phyloP scores from a whole-genome alignment of 30 jellyfish, hydroid and myxozoan species.

The Turritopsis rubra region DNA sequence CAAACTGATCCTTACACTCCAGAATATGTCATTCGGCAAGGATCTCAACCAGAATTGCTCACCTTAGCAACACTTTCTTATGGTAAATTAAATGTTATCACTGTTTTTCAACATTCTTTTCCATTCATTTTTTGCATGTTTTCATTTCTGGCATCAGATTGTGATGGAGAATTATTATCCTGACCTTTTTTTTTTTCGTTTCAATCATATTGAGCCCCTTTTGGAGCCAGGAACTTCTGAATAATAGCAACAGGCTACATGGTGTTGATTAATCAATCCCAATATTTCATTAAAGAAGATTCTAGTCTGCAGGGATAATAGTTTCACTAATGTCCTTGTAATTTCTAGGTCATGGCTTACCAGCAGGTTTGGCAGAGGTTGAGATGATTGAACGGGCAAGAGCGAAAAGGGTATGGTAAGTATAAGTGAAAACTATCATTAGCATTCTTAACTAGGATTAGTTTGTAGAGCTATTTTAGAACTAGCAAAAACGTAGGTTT shows the following conservation, averaged over 20 bases:
- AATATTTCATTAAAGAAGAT: no score
- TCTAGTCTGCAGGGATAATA: no score
- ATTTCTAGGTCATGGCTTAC: slow-evolving; percentile 89
- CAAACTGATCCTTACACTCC: slow-evolving; percentile 99
- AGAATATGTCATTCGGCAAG: slow-evolving; percentile 86
- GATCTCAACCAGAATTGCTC: slow-evolving; percentile 91
- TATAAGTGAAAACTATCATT: no score
- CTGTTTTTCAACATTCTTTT: neutral
- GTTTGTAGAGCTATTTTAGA: no score
- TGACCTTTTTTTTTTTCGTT: no score
- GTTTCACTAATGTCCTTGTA: neutral
- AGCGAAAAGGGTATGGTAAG: slow-evolving; percentile 95
- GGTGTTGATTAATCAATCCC: no score
- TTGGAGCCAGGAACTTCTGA: neutral
- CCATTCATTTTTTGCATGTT: neutral
- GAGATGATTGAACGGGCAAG: slow-evolving; percentile 99
- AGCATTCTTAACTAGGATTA: no score
- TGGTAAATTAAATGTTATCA: slow-evolving; percentile 32
- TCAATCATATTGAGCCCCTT: neutral
- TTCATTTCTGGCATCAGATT: no score
- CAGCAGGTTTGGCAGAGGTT: slow-evolving; percentile 99
- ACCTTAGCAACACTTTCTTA: slow-evolving; percentile 88
- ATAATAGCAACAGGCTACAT: neutral
- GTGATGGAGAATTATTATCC: no score
- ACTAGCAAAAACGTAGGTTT: no score